phyloP scores from a whole-genome alignment of 1,140 invertebrate genomes.

The Drosophila pachea region DNA sequence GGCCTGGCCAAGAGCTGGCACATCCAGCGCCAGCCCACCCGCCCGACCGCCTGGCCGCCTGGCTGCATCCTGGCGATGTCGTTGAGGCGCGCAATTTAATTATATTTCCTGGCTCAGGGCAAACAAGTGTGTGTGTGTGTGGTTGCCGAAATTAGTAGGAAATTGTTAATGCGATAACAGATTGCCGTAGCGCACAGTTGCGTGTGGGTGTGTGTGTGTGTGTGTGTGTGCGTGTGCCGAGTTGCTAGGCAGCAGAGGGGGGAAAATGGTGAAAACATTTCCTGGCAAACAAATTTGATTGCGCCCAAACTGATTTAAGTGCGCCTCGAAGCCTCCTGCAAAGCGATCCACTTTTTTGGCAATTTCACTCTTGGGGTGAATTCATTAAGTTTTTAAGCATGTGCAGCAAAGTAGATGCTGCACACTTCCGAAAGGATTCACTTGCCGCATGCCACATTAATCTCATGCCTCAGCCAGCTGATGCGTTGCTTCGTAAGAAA shows the following conservation, averaged over 20 bases:
- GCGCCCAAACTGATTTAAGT: constrained; percentile 63
- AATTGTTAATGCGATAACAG: constrained; percentile 76
- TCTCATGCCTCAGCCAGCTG: constrained; percentile 49
- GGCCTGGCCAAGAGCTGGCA: constrained; percentile 33
- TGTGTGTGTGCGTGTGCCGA: constrained; percentile 29
- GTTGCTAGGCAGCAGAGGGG: constrained; percentile 31
- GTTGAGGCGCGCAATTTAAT: constrained; percentile 73
- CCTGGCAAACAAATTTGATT: constrained; percentile 41
- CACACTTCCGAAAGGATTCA: constrained; percentile 29
- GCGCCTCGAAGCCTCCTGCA: constrained; percentile 17
- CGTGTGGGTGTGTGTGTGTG: constrained; percentile 30
- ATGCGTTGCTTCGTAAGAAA: constrained; percentile 53
- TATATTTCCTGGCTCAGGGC: constrained; percentile 49
- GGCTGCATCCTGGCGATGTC: constrained; percentile 7
- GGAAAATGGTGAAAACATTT: constrained; percentile 11
- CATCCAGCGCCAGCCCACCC: too few species aligned
- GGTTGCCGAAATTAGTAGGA: constrained; percentile 66
- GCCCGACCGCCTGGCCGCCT: constrained; percentile 9
- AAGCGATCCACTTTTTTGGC: constrained; percentile 33
- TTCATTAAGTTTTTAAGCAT: constrained; percentile 35
- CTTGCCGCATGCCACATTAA: constrained; percentile 62
- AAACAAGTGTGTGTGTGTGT: constrained; percentile 22
- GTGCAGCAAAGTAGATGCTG: constrained; percentile 11
- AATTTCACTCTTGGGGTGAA: constrained; percentile 6
- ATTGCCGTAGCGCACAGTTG: constrained; percentile 44